These are phyloP conservation scores for Cantharis rufa DNA, from an alignment of 2,888 invertebrate genomes.

Conservation along the genomic window DNA sequence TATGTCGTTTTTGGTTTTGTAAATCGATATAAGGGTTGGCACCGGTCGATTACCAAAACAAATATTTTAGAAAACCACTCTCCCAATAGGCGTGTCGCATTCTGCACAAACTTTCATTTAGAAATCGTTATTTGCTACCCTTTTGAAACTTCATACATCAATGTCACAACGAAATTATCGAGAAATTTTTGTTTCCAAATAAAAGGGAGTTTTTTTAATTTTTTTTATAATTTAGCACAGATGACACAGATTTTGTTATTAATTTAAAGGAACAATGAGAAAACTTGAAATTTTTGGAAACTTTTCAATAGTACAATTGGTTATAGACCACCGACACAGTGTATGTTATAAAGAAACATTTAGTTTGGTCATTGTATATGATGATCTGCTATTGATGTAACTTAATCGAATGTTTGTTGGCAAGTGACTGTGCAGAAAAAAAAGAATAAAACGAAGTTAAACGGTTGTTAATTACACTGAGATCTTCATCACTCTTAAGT, in stretches of 20 bases:
- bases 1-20: slow-evolving; percentile 7
- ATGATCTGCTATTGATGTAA: slow-evolving; percentile 40
- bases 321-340: slow-evolving; percentile 26
- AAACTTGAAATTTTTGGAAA: slow-evolving; percentile 11
- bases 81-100: slow-evolving; percentile 32
- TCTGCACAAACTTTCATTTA: slow-evolving; percentile 31
- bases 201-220: not conserved
- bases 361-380: slow-evolving; percentile 38
- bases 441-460: slow-evolving; percentile 39
- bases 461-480: slow-evolving; percentile 41
- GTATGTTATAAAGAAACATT: slow-evolving; percentile 26
- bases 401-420: slow-evolving; percentile 43
- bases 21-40: slow-evolving; percentile 22
- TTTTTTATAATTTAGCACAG: not conserved
- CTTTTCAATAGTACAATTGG: slow-evolving; percentile 10
- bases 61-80: slow-evolving; percentile 24
- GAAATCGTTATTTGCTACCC: slow-evolving; percentile 22
- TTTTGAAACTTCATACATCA: slow-evolving; percentile 33
- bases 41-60: slow-evolving; percentile 24
- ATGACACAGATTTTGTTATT: slow-evolving; percentile 10
- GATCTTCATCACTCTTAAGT: slow-evolving; percentile 34
- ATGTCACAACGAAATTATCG: slow-evolving; percentile 17
- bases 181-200: not conserved
- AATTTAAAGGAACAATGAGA: not conserved
- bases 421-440: slow-evolving; percentile 38